A percentile compares a stretch with the other conserved stretches of the same genome.
Conservation (phyloP, 2,888 invertebrate species). For the Gari tellinella region DNA sequence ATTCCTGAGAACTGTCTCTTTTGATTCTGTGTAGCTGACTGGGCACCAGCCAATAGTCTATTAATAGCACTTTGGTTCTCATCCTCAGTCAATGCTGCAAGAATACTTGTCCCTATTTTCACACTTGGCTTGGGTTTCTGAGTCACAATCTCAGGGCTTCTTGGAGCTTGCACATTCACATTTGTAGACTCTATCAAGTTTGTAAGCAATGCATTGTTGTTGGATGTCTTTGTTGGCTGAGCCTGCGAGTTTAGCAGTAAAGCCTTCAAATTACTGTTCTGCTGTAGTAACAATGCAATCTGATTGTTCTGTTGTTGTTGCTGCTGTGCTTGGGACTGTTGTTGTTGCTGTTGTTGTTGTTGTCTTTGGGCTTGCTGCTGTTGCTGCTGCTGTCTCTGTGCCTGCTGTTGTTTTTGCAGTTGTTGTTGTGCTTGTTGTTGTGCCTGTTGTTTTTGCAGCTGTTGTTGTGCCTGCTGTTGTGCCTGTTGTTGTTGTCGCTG, state of each 20-base stretch:
- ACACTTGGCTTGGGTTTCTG: no score
- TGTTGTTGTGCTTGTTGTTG: constrained; percentile 39
- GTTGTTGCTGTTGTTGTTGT: constrained; percentile 32
- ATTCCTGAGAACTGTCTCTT: not conserved
- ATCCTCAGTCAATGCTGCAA: constrained; percentile 43
- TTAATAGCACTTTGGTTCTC: constrained; percentile 34
- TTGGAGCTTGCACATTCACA: not conserved
- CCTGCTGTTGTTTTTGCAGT: constrained; percentile 38
- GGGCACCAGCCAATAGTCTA: constrained; percentile 4
- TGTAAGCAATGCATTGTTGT: not conserved
- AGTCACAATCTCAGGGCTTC: no score
- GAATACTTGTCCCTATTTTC: constrained; percentile 30
- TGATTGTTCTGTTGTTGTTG: constrained; percentile 36
- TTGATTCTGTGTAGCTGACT: constrained; percentile 5
- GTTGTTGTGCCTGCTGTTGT: constrained; percentile 44
- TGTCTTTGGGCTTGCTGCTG: no score
- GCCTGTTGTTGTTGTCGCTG: constrained; percentile 45
- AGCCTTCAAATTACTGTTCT: constrained; percentile 32
- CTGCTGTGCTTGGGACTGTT: constrained; percentile 15
- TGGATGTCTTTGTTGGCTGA: not conserved
- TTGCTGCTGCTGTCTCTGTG: constrained; percentile 35
- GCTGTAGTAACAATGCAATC: constrained; percentile 25
- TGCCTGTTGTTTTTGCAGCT: constrained; percentile 30
- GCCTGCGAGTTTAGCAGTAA: constrained; percentile 23
- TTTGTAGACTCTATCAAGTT: not conserved